Evolutionary conservation across 1,140 invertebrate genomes (phyloP).

Genomic region (Colletes gigas): DNA sequence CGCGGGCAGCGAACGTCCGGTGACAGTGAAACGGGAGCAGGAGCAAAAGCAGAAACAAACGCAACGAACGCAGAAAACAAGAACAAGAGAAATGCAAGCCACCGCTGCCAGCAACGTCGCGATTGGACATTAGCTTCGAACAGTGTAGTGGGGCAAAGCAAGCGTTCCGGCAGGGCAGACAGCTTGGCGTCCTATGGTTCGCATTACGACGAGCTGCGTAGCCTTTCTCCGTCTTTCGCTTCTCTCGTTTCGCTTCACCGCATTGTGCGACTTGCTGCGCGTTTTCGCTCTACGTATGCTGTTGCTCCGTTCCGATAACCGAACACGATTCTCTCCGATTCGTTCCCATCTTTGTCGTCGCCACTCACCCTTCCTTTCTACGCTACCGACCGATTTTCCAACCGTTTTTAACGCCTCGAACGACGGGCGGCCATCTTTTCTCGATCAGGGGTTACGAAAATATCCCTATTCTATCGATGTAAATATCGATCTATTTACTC

Average conservation of each 20-base stretch:
- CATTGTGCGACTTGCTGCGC: constrained; percentile 6
- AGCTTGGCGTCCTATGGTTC: constrained; percentile 81
- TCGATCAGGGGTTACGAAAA: no score
- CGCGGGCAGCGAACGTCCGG: background rate
- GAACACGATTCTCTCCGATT: background rate
- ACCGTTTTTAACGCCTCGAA: no score
- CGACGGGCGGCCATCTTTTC: no score
- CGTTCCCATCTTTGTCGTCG: background rate
- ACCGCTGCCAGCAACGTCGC: constrained; percentile 31
- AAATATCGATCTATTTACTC: no score
- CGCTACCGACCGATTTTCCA: background rate
- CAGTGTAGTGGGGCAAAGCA: constrained; percentile 69
- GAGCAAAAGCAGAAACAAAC: constrained; percentile 30
- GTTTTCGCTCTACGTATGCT: background rate
- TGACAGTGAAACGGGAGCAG: background rate
- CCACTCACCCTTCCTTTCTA: no score
- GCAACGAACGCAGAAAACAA: constrained; percentile 8
- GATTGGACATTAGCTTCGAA: constrained; percentile 48
- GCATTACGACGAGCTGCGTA: constrained; percentile 75
- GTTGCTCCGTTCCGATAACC: background rate
- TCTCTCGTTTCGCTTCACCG: constrained; percentile 49
- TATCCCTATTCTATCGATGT: no score
- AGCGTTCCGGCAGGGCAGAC: constrained; percentile 80
- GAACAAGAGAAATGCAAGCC: constrained; percentile 12
- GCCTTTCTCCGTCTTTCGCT: constrained; percentile 75